Base-by-base conservation (phyloP, 2,113 vertebrate species). In the Pseudois nayaur region DNA sequence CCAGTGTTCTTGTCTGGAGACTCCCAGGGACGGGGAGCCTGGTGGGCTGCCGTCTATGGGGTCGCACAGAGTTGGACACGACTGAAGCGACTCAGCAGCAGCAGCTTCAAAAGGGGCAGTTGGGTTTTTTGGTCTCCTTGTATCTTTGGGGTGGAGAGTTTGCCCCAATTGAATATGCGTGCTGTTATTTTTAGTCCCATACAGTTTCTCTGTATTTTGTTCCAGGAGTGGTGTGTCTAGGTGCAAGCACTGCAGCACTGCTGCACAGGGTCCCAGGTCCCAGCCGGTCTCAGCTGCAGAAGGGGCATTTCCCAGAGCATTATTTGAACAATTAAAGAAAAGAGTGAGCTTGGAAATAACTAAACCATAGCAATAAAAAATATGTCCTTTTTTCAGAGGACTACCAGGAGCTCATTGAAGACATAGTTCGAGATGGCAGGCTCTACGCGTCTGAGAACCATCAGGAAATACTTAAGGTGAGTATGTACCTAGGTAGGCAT, bases 381-480 rank as follows among this genome's bases (percentile, higher is more conserved):
- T 97, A 29, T 97, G 52, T 97, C 88, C 83, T 98, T 96, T 95
- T 27, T 99, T 95, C 59, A 99, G 99, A 99, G 98, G 99, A 99
- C 98, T 99, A 99, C 98, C 99, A 99, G 97, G 99, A 99, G 92
- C 98, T 99, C 54, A 99, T 99, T 96, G 99, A 99, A 99, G 99
- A 99, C 97, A 99, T 99, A 74, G 99, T 99, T 90, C 99, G 99
- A 95, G 99, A 99, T 93, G 99, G 99, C 91, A 99, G 99, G 98
- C 99, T 99, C 92, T 99, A 99, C 43, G 99, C 99, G 13, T 99
- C 99, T 85, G 99, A 99, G 98, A 99, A 99, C 98, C 99, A 99
- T 98, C 99, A 99, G 98, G 99, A 99, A 98, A 99, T 99, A 98
- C 99, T 99, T 16, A 99, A 99, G 99, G 99, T 99, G 98, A 95